phyloP scores from a whole-genome alignment of 2,113 vertebrate species.

The Edolisoma coerulescens region DNA sequence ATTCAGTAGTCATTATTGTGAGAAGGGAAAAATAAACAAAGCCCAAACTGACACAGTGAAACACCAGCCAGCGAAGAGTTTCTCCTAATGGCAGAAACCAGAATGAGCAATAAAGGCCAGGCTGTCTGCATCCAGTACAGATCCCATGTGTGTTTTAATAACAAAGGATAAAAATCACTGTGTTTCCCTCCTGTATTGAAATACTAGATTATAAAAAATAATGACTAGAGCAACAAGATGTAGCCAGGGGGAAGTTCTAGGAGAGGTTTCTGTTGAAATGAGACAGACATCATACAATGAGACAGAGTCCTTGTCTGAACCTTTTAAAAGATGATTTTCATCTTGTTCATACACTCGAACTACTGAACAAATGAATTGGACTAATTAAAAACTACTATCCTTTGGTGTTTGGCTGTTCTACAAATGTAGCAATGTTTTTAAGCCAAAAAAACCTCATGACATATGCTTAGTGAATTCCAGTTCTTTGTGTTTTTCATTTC shows the following conservation, averaged over 20 bases:
- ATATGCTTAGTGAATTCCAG: not conserved
- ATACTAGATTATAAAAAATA: conserved; percentile 44
- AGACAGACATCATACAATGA: not conserved
- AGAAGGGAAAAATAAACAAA: not conserved
- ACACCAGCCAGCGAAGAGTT: not conserved
- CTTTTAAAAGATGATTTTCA: conserved; percentile 42
- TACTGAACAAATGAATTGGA: conserved; percentile 29
- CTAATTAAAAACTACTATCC: not conserved
- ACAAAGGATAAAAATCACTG: not conserved
- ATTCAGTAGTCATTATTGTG: not conserved
- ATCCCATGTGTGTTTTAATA: conserved; percentile 12
- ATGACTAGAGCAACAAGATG: conserved; percentile 1
- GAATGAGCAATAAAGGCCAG: not conserved
- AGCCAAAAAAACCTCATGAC: not conserved
- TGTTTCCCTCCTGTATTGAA: not conserved
- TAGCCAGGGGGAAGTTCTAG: not conserved
- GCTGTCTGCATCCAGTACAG: not conserved
- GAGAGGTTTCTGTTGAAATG: conserved; percentile 2
- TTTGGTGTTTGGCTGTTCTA: not conserved
- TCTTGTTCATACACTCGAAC: not conserved
- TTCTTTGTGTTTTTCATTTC: not conserved
- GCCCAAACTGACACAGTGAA: not conserved
- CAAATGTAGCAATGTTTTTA: not conserved
- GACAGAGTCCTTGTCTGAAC: conserved; percentile 16
- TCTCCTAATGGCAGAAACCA: not conserved